These are phyloP conservation scores for Cryptocheilus praepositus DNA, from an alignment of 2,888 invertebrate genomes.

Conservation along the genomic window DNA sequence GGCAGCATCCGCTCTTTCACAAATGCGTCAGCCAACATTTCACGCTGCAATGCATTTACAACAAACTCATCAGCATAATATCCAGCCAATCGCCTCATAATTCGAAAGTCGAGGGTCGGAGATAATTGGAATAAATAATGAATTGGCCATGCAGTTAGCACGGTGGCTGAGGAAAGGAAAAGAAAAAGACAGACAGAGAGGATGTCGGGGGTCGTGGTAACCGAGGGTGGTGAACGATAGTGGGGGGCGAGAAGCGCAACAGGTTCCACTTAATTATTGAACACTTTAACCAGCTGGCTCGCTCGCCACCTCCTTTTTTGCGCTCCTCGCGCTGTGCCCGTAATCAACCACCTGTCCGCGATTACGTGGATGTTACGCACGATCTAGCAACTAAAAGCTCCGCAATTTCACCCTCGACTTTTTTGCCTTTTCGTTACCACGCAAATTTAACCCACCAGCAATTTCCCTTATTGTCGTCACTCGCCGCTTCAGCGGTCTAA, in stretches of 20 bases:
- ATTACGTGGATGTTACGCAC: constrained; percentile 54
- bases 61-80: not conserved
- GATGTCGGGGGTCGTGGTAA: constrained; percentile 28
- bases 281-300: constrained; percentile 62
- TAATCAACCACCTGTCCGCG: constrained; percentile 62
- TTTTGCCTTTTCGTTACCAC: constrained; percentile 1
- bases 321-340: constrained; percentile 47
- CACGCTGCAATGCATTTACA: too few relatives aligned
- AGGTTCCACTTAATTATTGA: constrained; percentile 75
- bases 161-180: constrained; percentile 7
- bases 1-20: too few relatives aligned
- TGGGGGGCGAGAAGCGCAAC: constrained; percentile 69
- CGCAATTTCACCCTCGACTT: constrained; percentile 18
- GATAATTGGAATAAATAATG: constrained; percentile 70
- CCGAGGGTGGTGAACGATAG: constrained; percentile 42
- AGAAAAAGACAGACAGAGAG: constrained; percentile 16
- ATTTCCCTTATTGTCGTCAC: too few relatives aligned
- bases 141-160: constrained; percentile 45
- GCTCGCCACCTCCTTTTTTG: constrained; percentile 53
- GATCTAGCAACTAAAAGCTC: constrained; percentile 35
- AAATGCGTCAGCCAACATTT: too few relatives aligned
- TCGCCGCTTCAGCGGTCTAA: too few relatives aligned
- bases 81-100: constrained; percentile 1
- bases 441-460: not conserved
- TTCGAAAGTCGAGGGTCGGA: constrained; percentile 28